phyloP scores from a whole-genome alignment of 2,797 vertebrate genomes.

The Menidia menidia region DNA sequence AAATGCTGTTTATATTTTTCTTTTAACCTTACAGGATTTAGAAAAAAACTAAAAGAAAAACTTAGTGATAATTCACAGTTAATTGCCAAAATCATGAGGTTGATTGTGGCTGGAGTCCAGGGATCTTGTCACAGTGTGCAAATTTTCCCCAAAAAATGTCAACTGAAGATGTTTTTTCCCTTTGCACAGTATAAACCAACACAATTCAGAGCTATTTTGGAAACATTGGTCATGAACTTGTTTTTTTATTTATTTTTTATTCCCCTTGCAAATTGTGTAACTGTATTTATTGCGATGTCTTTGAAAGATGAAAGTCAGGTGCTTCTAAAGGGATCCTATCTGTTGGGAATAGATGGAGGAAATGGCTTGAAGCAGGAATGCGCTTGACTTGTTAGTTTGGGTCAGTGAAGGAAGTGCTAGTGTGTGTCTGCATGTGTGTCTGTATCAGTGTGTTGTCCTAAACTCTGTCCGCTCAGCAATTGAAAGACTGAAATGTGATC shows the following conservation, averaged over 20 bases:
- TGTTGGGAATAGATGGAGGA: constrained; percentile 73
- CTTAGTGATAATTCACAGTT: constrained; percentile 72
- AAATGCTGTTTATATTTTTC: no score
- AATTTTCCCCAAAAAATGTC: constrained; percentile 42
- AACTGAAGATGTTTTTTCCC: constrained; percentile 19
- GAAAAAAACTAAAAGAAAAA: no score
- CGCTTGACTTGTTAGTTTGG: constrained; percentile 70
- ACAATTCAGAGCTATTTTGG: constrained; percentile 5
- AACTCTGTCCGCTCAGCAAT: constrained; percentile 61
- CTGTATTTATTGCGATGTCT: constrained; percentile 51
- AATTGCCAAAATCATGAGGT: constrained; percentile 75
- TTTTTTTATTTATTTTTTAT: constrained; percentile 23
- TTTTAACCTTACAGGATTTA: no score
- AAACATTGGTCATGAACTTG: constrained; percentile 2
- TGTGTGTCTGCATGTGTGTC: constrained; percentile 44
- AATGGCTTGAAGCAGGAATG: constrained; percentile 75
- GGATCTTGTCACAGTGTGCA: constrained; percentile 26
- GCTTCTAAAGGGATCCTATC: constrained; percentile 76
- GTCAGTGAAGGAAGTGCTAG: constrained; percentile 71
- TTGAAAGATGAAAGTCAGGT: constrained; percentile 64
- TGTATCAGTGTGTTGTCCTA: constrained; percentile 47
- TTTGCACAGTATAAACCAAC: constrained; percentile 20
- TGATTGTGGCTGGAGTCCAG: constrained; percentile 67
- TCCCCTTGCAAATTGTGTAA: constrained; percentile 23
- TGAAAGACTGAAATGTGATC: constrained; percentile 80